Conservation (phyloP, 2,888 invertebrate genomes). For the Leptogaster cylindrica region DNA sequence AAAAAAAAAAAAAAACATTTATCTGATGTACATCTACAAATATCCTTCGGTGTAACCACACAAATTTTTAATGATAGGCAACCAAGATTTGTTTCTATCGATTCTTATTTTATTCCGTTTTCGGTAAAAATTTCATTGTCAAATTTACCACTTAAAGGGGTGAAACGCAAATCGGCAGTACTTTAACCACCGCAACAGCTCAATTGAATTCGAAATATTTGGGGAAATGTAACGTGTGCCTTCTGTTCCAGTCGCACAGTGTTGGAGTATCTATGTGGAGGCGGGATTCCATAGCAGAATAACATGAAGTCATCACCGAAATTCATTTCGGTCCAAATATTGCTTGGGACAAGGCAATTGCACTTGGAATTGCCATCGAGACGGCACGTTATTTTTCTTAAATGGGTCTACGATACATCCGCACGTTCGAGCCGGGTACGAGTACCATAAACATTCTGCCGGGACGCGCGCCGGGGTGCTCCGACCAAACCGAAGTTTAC, state of each 20-base stretch:
- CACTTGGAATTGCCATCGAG: constrained; percentile 44
- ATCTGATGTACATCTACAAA: too few relatives aligned
- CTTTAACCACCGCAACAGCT: background rate
- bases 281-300: constrained; percentile 30
- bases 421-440: constrained; percentile 40
- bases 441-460: constrained; percentile 43
- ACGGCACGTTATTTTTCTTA: constrained; percentile 46
- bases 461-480: background rate
- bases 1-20: too few relatives aligned
- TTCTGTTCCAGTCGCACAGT: background rate
- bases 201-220: constrained; percentile 6
- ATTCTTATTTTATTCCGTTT: too few relatives aligned
- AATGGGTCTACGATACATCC: constrained; percentile 45
- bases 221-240: background rate
- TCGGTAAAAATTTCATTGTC: too few relatives aligned
- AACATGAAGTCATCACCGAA: constrained; percentile 42
- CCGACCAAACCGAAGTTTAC: background rate
- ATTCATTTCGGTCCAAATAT: constrained; percentile 43
- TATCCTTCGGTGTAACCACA: too few relatives aligned
- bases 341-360: constrained; percentile 41
- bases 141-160: too few relatives aligned
- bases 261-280: background rate
- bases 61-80: too few relatives aligned
- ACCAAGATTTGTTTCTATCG: too few relatives aligned
- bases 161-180: too few relatives aligned